phyloP scores from a whole-genome alignment of 2,888 invertebrate genomes.

The Synergus laeviventris region DNA sequence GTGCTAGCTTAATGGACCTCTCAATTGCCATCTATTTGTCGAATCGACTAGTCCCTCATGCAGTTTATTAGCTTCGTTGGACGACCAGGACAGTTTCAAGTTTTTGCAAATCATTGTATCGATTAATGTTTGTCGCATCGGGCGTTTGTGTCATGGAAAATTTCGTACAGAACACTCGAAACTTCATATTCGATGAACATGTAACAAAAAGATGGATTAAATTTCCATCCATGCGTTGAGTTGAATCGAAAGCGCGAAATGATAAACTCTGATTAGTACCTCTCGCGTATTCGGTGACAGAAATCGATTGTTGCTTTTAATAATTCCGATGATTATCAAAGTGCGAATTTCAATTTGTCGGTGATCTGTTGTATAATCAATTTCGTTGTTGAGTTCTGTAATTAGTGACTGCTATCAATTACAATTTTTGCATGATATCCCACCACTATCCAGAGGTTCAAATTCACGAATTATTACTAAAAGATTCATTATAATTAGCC shows the following conservation, averaged over 20 bases:
- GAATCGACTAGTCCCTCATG: slow-evolving; percentile 23
- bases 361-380: slow-evolving; percentile 23
- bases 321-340: slow-evolving; percentile 30
- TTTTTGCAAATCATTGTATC: slow-evolving; percentile 34
- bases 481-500: not conserved
- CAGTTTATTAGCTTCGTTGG: slow-evolving; percentile 33
- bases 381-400: slow-evolving; percentile 15
- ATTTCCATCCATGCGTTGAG: not conserved
- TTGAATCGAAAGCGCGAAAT: slow-evolving; percentile 15
- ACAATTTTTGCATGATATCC: not conserved
- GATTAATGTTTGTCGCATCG: slow-evolving; percentile 21
- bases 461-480: slow-evolving; percentile 19
- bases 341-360: slow-evolving; percentile 34
- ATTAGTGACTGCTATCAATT: slow-evolving; percentile 23
- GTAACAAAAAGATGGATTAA: slow-evolving; percentile 2
- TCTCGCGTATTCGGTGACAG: not conserved
- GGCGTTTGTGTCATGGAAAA: slow-evolving; percentile 16
- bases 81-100: slow-evolving; percentile 31
- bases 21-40: slow-evolving; percentile 37
- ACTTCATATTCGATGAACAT: not conserved
- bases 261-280: slow-evolving; percentile 33
- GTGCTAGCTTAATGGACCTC: too few species aligned
- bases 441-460: not conserved
- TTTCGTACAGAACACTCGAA: slow-evolving; percentile 15
- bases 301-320: slow-evolving; percentile 23